phyloP scores from a whole-genome alignment of 92 coral and sea anemone genomes.

The Muricea muricata region DNA sequence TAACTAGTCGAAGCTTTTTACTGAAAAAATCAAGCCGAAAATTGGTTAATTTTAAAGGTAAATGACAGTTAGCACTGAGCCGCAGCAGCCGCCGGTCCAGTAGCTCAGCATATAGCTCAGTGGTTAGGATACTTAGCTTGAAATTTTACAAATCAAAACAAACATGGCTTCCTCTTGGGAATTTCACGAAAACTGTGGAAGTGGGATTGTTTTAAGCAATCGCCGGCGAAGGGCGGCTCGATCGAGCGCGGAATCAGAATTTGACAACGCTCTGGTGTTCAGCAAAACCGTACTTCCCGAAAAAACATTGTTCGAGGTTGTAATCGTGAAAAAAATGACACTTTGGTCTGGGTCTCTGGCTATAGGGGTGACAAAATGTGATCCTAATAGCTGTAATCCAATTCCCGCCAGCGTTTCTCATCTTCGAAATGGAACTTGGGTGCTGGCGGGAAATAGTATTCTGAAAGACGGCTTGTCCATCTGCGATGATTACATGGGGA shows the following conservation, averaged over 20 bases:
- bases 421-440: constrained; percentile 93
- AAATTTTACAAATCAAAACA: constrained; percentile 14
- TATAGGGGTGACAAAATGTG: constrained; percentile 83
- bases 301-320: constrained; percentile 82
- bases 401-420: constrained; percentile 90
- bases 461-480: constrained; percentile 85
- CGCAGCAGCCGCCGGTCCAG: no score
- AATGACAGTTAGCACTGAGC: no score
- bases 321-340: constrained; percentile 76
- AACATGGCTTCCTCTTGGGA: constrained; percentile 79
- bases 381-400: constrained; percentile 71
- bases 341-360: constrained; percentile 97
- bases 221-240: constrained; percentile 82
- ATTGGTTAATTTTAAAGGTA: no score
- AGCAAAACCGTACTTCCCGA: constrained; percentile 71
- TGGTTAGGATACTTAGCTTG: no score
- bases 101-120: no score
- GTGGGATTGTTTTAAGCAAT: constrained; percentile 79
- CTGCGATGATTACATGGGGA: constrained; percentile 81
- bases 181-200: constrained; percentile 88
- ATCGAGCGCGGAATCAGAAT: constrained; percentile 86
- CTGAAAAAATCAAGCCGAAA: no score
- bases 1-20: no score
- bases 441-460: constrained; percentile 86
- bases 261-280: constrained; percentile 91